Evolutionary conservation across 2,888 invertebrate species (phyloP), one percentile per base, ranked within the genome.

Genomic region (Dastarcus helophoroides): DNA sequence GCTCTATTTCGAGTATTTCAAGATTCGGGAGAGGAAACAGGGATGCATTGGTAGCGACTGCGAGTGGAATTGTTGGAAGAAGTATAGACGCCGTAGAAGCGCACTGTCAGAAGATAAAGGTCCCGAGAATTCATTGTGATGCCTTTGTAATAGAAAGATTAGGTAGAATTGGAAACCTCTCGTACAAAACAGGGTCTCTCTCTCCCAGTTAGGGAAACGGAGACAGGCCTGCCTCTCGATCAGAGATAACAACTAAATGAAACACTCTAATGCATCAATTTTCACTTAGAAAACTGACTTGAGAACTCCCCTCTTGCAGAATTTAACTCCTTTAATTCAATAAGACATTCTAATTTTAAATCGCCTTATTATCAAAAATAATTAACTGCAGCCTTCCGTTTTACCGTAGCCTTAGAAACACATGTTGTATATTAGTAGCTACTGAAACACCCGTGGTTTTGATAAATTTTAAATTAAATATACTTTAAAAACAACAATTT

Each of bases 61-160:
- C 27, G 26, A 26, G 32, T 15, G 22, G 21, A 14, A 32, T 22
- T 15, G 27, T n/a, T n/a, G 22, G 26, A 32, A 27, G 22, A 26
- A 26, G 26, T 26, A 17, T 32, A 22, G 26, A 21, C 16, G 32
- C 27, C 32, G 32, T 12, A 15, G 26, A 25, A 19, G 24, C 19
- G n/a, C n/a, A n/a, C 19, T 19, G 7, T 6, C 19, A 37, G 9
- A 29, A 43, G 47, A 48, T 45, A 47, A 46, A 34, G 43, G 41
- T 40, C 31, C 39, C 38, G 40, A 39, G 41, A 44, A 49, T 49
- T 48, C 49, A 48, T 46, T 47, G 47, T 48, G 48, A 48, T 45
- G 48, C 47, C 37, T 44, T 41, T 39, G 43, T 48, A 48, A 50
- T 48, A 43, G 48, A 48, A 46, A 48, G 50, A 50, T 50, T 50